Conservation (phyloP, 2,113 vertebrate species). For the Hiodon tergisus region DNA sequence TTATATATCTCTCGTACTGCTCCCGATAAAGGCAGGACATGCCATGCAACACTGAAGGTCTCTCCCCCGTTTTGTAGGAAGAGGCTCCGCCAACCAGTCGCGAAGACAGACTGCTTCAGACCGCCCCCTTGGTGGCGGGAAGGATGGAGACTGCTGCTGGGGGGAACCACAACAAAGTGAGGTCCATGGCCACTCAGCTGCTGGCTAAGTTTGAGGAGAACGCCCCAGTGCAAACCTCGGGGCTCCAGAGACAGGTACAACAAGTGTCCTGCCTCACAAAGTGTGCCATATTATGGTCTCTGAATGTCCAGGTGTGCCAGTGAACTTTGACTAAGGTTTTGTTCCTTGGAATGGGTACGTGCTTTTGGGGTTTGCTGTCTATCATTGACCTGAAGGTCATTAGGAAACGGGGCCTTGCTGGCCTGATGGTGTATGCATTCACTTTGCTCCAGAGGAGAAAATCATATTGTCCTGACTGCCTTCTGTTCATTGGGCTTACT, state of each 20-base stretch:
- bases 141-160: slow-evolving; percentile 50
- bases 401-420: too few species aligned
- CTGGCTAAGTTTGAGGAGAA: slow-evolving; percentile 83
- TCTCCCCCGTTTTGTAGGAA: slow-evolving; percentile 52
- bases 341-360: too few species aligned
- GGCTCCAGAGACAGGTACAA: slow-evolving; percentile 31
- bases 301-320: background rate
- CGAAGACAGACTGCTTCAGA: slow-evolving; percentile 50
- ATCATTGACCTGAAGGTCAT: too few species aligned
- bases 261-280: background rate
- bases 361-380: too few species aligned
- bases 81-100: slow-evolving; percentile 50
- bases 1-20: too few species aligned
- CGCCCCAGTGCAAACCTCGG: slow-evolving; percentile 41
- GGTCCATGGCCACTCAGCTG: slow-evolving; percentile 83
- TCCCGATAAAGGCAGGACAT: background rate
- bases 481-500: too few species aligned
- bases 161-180: slow-evolving; percentile 77
- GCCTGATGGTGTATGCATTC: too few species aligned
- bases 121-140: slow-evolving; percentile 57
- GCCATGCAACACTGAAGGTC: background rate
- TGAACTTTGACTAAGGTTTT: too few species aligned
- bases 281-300: background rate
- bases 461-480: too few species aligned
- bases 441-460: too few species aligned